These are phyloP conservation scores for Aphelocoma californica DNA, from an alignment of 2,797 vertebrate genomes.

Conservation along the genomic window DNA sequence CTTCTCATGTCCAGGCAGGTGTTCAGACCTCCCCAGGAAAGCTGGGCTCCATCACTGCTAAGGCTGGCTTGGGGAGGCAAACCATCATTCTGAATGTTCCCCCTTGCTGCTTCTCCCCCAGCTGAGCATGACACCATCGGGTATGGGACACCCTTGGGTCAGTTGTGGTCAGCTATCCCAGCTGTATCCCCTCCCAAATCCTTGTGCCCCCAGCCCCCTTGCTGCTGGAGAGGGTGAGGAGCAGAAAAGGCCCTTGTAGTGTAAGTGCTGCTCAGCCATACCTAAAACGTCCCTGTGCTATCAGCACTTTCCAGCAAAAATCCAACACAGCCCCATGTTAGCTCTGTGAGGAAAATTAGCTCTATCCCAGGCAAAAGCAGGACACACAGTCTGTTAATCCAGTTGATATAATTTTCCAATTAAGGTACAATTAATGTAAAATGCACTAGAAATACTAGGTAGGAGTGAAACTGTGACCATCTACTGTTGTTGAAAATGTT, in stretches of 20 bases:
- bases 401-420: not conserved
- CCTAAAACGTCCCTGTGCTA: not conserved
- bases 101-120: not conserved
- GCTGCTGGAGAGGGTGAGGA: not conserved
- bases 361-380: not conserved
- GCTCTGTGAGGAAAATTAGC: not conserved
- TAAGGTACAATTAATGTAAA: not conserved
- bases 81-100: not conserved
- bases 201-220: not conserved
- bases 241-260: not conserved
- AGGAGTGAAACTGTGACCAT: not conserved
- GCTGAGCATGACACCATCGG: accelerated
- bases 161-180: not conserved
- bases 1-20: not conserved
- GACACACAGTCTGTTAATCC: not conserved
- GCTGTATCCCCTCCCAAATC: not conserved
- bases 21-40: not conserved
- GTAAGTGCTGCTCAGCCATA: not conserved
- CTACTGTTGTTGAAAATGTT: not conserved
- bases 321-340: not conserved
- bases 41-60: accelerated
- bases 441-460: not conserved
- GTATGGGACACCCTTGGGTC: not conserved
- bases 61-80: not conserved
- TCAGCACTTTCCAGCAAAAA: not conserved